phyloP scores from a whole-genome alignment of 1,140 invertebrate genomes.

The Zaprionus capensis region DNA sequence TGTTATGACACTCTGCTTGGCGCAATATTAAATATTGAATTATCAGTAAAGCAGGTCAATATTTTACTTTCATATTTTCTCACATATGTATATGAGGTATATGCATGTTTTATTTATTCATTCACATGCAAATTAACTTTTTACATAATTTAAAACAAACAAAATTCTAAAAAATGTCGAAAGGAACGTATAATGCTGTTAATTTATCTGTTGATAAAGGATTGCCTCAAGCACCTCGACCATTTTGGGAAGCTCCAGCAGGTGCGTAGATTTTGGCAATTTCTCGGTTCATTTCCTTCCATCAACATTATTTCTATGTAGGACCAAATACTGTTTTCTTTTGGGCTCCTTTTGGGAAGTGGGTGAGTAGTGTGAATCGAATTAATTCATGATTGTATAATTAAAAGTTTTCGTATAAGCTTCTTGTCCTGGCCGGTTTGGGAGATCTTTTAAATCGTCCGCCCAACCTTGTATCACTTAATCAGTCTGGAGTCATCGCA shows the following conservation, averaged over 20 bases:
- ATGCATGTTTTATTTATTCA: no score
- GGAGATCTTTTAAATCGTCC: constrained; percentile 55
- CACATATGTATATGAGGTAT: no score
- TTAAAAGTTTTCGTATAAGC: constrained; percentile 8
- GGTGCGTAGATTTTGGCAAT: constrained; percentile 15
- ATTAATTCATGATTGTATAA: neutral
- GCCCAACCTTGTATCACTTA: constrained; percentile 49
- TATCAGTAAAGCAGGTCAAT: neutral
- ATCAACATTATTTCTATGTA: neutral
- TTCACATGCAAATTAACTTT: neutral
- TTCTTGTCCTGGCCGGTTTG: constrained; percentile 55
- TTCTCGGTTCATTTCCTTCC: neutral
- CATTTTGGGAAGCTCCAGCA: constrained; percentile 59
- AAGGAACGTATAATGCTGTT: constrained; percentile 46
- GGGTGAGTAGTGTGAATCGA: constrained; percentile 40
- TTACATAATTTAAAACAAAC: neutral
- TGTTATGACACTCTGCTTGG: neutral
- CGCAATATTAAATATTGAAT: neutral
- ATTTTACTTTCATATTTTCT: neutral
- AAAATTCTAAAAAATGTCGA: constrained; percentile 45
- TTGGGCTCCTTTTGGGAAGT: constrained; percentile 63
- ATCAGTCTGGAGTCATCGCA: constrained; percentile 46
- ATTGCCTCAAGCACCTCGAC: constrained; percentile 43
- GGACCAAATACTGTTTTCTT: constrained; percentile 67
- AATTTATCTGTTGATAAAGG: constrained; percentile 39